These are phyloP conservation scores for Pangasius djambal DNA, from an alignment of 2,797 vertebrate species.

Conservation along the genomic window DNA sequence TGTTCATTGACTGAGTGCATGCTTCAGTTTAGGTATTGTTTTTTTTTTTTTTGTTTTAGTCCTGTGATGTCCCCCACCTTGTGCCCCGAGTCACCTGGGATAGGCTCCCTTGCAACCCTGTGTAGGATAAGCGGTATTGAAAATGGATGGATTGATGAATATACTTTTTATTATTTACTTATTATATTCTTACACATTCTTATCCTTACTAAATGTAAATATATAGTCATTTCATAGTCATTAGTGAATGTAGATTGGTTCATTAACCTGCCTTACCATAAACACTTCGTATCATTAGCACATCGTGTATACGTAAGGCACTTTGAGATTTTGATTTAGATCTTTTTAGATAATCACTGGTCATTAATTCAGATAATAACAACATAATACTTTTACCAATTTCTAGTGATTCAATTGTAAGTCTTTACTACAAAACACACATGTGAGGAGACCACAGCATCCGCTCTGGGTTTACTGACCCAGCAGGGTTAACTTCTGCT, in stretches of 20 bases:
- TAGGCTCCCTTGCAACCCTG: too few species aligned
- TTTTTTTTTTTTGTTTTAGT: background rate
- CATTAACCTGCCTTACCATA: background rate
- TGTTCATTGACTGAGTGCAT: background rate
- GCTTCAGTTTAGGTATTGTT: background rate
- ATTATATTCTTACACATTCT: background rate
- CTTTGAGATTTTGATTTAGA: background rate
- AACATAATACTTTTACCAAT: background rate
- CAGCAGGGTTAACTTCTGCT: slow-evolving; percentile 59
- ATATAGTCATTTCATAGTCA: background rate
- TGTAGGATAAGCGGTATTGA: too few species aligned
- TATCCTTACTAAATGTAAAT: background rate
- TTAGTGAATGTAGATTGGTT: background rate
- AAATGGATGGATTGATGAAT: too few species aligned
- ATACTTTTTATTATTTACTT: background rate
- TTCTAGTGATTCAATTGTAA: slow-evolving; percentile 22
- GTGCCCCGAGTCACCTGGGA: too few species aligned
- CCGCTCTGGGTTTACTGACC: slow-evolving; percentile 25
- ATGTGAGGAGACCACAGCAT: slow-evolving; percentile 27
- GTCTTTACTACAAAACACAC: slow-evolving; percentile 17
- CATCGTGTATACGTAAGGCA: background rate
- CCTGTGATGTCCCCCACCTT: too few species aligned
- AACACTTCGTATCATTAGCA: background rate
- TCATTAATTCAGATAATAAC: background rate
- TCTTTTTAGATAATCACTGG: background rate